Evolutionary conservation across 2,113 vertebrate genomes (phyloP).

Genomic region (Indicator maculatus): DNA sequence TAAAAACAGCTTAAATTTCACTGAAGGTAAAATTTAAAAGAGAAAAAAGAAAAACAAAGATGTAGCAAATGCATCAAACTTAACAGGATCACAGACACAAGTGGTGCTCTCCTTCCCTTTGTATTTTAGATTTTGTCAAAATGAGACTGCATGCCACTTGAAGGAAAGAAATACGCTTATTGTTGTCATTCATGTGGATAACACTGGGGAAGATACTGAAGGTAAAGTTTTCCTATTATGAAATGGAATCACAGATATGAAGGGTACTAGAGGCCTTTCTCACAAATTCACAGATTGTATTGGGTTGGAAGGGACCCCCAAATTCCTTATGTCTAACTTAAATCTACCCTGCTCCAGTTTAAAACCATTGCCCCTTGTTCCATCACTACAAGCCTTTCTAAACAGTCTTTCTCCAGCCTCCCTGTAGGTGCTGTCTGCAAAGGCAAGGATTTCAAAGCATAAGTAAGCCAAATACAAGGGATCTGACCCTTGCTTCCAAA

Average conservation of each 20-base stretch:
- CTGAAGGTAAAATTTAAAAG: neutral
- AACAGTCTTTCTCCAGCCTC: too few species aligned
- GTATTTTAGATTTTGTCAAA: neutral
- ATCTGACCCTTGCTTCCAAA: neutral
- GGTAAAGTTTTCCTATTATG: neutral
- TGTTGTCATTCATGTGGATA: neutral
- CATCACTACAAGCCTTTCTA: too few species aligned
- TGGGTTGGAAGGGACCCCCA: too few species aligned
- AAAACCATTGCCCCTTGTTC: too few species aligned
- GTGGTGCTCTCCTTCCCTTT: slow-evolving; percentile 2
- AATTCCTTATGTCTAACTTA: too few species aligned
- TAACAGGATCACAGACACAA: neutral
- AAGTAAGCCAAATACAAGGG: neutral
- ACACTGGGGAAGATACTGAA: neutral
- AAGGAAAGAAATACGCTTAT: neutral
- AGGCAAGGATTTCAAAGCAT: neutral
- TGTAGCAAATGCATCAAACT: slow-evolving; percentile 10
- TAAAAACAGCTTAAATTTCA: slow-evolving; percentile 15
- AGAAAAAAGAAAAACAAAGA: neutral
- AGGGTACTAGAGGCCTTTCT: neutral
- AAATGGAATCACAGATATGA: neutral
- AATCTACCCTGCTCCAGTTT: too few species aligned
- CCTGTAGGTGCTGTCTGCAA: too few species aligned
- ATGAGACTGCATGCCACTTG: neutral
- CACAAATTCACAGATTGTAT: neutral